These are phyloP conservation scores for Drosophila kikkawai DNA, from an alignment of 1,140 invertebrate species.

Conservation along the genomic window DNA sequence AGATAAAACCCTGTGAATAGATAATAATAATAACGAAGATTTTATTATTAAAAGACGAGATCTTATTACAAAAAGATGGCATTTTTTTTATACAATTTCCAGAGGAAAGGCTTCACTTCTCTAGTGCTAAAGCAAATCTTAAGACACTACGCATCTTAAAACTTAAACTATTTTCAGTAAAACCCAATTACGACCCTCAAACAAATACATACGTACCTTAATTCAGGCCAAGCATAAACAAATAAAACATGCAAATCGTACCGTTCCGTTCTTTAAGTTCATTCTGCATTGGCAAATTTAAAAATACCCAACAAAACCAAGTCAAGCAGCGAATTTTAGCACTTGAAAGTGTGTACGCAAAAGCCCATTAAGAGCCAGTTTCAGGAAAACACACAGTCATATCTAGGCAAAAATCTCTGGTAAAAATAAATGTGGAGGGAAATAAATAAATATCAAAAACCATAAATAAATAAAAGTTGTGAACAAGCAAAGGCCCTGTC, in stretches of 20 bases:
- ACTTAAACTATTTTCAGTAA: background rate
- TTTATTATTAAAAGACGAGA: too few relatives aligned
- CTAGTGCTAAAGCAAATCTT: background rate
- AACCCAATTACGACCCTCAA: background rate
- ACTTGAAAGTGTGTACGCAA: conserved; percentile 9
- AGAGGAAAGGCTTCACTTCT: too few relatives aligned
- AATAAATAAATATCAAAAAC: conserved; percentile 61
- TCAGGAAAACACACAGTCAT: conserved; percentile 30
- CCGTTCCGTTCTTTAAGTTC: background rate
- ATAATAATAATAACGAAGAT: too few relatives aligned
- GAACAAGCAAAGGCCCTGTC: conserved; percentile 58
- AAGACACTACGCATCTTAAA: background rate
- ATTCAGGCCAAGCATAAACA: background rate
- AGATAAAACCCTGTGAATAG: too few relatives aligned
- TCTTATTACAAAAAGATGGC: too few relatives aligned
- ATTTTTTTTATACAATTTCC: too few relatives aligned
- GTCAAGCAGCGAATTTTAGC: conserved; percentile 14
- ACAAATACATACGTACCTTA: background rate
- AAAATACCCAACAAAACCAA: background rate
- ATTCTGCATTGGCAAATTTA: background rate
- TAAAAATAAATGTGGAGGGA: conserved; percentile 46
- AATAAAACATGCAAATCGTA: conserved; percentile 8
- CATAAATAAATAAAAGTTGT: conserved; percentile 67
- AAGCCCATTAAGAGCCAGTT: conserved; percentile 32
- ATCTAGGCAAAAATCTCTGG: conserved; percentile 36